phyloP scores from a whole-genome alignment of 1,140 invertebrate species.

The Bilobella aurantiaca region DNA sequence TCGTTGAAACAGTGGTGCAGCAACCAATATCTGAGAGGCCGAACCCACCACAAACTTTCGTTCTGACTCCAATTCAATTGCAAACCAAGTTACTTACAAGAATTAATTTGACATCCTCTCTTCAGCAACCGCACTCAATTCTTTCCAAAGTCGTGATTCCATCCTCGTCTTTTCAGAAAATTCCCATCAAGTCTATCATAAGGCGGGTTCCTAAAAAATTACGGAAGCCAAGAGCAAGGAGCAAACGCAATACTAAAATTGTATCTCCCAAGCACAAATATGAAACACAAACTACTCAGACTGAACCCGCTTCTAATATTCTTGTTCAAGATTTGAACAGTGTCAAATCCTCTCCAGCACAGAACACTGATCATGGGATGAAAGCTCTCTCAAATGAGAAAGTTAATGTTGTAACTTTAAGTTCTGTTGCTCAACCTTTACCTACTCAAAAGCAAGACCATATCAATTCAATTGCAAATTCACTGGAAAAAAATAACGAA shows the following conservation, averaged over 20 bases:
- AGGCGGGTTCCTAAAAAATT: slow-evolving; percentile 7
- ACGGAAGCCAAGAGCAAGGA: slow-evolving; percentile 4
- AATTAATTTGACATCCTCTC: not conserved
- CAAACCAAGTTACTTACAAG: not conserved
- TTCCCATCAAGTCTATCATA: slow-evolving; percentile 12
- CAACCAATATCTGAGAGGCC: not conserved
- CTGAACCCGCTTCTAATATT: too few species aligned
- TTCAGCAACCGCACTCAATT: not conserved
- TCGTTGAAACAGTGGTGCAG: not conserved
- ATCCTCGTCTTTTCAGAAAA: slow-evolving; percentile 11
- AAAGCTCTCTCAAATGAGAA: too few species aligned
- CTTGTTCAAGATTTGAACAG: too few species aligned
- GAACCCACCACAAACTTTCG: not conserved
- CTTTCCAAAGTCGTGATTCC: not conserved
- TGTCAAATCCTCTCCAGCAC: too few species aligned
- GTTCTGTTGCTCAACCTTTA: too few species aligned
- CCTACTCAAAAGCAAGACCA: too few species aligned
- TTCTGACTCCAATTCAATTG: slow-evolving; percentile 3
- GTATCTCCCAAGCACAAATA: too few species aligned
- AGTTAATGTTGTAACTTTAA: too few species aligned
- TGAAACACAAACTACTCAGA: too few species aligned
- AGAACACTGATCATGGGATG: too few species aligned
- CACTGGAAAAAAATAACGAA: too few species aligned
- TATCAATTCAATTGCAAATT: too few species aligned
- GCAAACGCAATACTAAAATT: not conserved